A percentile compares a stretch with the other conserved stretches of the same genome.
Conservation (phyloP, 1,140 invertebrate species). For the Lasioglossum baleicum region DNA sequence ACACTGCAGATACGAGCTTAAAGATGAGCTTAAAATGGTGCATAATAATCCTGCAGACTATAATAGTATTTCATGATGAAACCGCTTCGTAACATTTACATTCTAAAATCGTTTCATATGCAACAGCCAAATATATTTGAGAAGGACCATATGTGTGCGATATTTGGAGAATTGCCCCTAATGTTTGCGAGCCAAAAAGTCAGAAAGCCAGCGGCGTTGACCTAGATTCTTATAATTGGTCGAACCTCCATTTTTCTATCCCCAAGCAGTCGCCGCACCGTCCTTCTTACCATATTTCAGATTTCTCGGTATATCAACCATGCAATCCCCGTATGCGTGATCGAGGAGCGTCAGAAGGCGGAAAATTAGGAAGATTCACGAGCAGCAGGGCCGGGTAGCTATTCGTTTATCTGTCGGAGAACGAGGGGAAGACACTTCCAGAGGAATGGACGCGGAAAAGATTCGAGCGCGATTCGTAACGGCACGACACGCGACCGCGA, state of each 20-base stretch:
- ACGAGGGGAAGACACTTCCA: background rate
- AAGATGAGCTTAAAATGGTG: no score
- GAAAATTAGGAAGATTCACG: slow-evolving; percentile 59
- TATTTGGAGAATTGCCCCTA: no score
- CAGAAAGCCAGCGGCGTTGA: background rate
- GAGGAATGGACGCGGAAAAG: background rate
- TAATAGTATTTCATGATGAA: no score
- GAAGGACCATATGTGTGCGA: no score
- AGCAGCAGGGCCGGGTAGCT: slow-evolving; percentile 18
- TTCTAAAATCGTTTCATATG: no score
- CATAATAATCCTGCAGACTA: no score
- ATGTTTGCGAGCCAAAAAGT: no score
- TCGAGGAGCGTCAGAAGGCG: slow-evolving; percentile 9
- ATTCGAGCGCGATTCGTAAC: slow-evolving; percentile 7
- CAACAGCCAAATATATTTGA: no score
- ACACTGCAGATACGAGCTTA: no score
- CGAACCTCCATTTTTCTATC: background rate
- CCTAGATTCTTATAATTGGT: background rate
- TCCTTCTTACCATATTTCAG: slow-evolving; percentile 20
- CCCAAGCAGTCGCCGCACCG: background rate
- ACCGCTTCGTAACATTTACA: no score
- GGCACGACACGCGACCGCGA: background rate
- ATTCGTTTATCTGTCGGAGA: slow-evolving; percentile 45
- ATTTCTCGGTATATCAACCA: no score
- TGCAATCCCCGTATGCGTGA: slow-evolving; percentile 23